Evolutionary conservation across 2,888 invertebrate genomes (phyloP).

Genomic region (Hemithea aestivaria): DNA sequence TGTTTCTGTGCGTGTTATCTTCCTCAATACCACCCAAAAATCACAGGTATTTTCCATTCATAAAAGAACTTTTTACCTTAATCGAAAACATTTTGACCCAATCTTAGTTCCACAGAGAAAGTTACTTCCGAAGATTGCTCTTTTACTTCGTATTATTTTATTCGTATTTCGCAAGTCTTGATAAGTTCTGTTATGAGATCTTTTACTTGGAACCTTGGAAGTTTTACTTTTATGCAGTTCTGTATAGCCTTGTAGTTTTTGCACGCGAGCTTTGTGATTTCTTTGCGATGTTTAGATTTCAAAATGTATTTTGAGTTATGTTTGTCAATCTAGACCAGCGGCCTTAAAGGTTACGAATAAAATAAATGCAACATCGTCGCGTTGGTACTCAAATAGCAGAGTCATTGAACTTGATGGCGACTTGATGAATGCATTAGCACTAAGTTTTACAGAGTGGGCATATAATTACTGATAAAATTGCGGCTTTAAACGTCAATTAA

Average conservation of each 20-base stretch:
- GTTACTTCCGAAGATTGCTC: constrained; percentile 9
- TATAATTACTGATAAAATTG: too few species aligned
- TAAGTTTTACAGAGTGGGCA: constrained; percentile 11
- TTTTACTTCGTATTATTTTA: constrained; percentile 13
- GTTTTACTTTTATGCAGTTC: constrained; percentile 16
- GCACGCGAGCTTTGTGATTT: not conserved
- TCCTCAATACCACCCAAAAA: constrained; percentile 3
- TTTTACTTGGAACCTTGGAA: constrained; percentile 6
- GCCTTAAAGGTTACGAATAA: constrained; percentile 45
- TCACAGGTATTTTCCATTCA: constrained; percentile 13
- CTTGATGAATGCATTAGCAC: constrained; percentile 40
- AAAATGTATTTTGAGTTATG: too few species aligned
- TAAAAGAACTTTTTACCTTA: too few species aligned
- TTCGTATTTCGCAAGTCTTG: constrained; percentile 11
- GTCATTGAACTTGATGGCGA: constrained; percentile 65
- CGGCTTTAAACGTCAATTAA: too few species aligned
- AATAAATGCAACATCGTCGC: constrained; percentile 50
- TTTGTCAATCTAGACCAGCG: constrained; percentile 9
- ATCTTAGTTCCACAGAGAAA: constrained; percentile 17
- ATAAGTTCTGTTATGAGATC: constrained; percentile 5
- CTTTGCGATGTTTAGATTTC: too few species aligned
- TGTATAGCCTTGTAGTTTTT: constrained; percentile 10
- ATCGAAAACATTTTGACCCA: constrained; percentile 16
- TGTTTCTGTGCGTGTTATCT: constrained; percentile 37
- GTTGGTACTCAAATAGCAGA: constrained; percentile 48